These are phyloP conservation scores for Tupiocoris notatus DNA, from an alignment of 2,888 invertebrate species.

Conservation along the genomic window DNA sequence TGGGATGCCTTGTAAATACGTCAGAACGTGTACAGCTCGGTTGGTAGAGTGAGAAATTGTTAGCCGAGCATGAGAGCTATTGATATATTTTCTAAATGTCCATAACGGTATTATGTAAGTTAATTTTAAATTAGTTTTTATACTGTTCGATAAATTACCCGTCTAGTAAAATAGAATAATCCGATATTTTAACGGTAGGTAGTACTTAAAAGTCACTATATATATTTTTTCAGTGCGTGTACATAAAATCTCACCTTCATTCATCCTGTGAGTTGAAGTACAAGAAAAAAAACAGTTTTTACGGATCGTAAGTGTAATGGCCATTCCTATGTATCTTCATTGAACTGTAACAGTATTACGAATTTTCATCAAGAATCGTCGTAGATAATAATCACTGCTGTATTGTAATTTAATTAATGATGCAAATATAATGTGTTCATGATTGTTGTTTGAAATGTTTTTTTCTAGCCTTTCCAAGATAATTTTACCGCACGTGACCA, in stretches of 20 bases:
- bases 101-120: slow-evolving; percentile 27
- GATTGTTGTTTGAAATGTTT: background rate
- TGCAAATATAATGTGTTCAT: background rate
- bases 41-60: too few species aligned
- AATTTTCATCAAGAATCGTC: slow-evolving; percentile 11
- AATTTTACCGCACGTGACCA: too few species aligned
- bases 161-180: background rate
- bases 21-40: background rate
- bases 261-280: too few species aligned
- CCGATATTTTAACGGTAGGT: slow-evolving; percentile 37
- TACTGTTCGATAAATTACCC: slow-evolving; percentile 34
- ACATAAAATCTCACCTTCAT: slow-evolving; percentile 1
- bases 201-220: slow-evolving; percentile 31
- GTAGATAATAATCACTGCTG: background rate
- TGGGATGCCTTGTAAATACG: background rate
- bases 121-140: slow-evolving; percentile 30
- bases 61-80: background rate
- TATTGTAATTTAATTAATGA: background rate
- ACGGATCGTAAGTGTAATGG: background rate
- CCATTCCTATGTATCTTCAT: background rate
- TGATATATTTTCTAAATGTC: slow-evolving; percentile 36
- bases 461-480: too few species aligned
- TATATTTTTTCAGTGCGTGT: slow-evolving; percentile 37
- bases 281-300: too few species aligned
- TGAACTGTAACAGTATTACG: slow-evolving; percentile 17